A percentile compares a stretch with the other conserved stretches of the same genome.
phyloP scores from a whole-genome alignment of 64 coral and sea anemone genomes.

The Anthopleura sola region DNA sequence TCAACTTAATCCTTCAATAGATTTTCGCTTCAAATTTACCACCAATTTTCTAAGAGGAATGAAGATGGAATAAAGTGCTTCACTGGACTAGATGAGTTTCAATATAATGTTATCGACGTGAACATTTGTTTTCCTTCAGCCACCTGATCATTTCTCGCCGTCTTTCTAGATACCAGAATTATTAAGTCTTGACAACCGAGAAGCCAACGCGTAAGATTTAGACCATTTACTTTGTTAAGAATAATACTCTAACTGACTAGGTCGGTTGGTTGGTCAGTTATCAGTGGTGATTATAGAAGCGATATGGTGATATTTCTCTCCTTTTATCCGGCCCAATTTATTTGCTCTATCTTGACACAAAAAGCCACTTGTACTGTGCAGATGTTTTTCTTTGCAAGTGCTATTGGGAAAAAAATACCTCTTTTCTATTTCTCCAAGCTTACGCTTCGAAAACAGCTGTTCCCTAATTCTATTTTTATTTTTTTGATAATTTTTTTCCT shows the following conservation, averaged over 20 bases:
- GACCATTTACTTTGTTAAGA: neutral
- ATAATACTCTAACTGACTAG: neutral
- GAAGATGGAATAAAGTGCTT: too few species aligned
- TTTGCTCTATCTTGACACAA: slow-evolving; percentile 15
- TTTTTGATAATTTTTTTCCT: neutral
- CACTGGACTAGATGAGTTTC: too few species aligned
- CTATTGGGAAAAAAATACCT: neutral
- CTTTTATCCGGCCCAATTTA: slow-evolving; percentile 5
- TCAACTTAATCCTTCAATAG: neutral
- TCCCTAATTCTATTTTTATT: neutral
- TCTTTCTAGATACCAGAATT: neutral
- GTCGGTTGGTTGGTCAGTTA: neutral
- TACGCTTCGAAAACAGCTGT: neutral
- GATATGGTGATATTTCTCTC: slow-evolving; percentile 22
- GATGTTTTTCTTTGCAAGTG: slow-evolving; percentile 24
- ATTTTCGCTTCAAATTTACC: too few species aligned
- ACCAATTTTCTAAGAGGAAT: too few species aligned
- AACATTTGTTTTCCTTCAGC: too few species aligned
- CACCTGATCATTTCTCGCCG: too few species aligned
- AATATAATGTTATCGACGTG: too few species aligned
- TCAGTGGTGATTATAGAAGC: neutral
- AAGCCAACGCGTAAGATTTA: neutral
- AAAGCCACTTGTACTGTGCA: slow-evolving; percentile 7
- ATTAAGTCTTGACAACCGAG: neutral
- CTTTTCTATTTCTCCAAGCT: neutral